These are phyloP conservation scores for Chelonoidis abingdonii DNA, from an alignment of 2,113 vertebrate species.

Conservation along the genomic window DNA sequence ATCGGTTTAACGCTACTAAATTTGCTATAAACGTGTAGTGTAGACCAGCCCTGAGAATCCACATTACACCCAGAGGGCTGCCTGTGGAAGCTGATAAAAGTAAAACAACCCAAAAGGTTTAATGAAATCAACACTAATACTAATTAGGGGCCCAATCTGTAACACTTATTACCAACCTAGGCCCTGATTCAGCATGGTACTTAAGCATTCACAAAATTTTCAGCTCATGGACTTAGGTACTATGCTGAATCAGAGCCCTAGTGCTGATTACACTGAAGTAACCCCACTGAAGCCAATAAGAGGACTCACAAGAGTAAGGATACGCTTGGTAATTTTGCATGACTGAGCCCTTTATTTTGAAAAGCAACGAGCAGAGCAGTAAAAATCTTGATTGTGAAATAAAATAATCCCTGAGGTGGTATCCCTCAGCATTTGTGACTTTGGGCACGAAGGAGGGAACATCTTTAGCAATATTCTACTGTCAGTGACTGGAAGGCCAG, in stretches of 20 bases:
- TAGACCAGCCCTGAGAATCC: not conserved
- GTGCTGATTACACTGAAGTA: not conserved
- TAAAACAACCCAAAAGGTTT: not conserved
- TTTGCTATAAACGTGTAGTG: too few relatives aligned
- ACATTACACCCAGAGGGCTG: not conserved
- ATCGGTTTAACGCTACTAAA: too few relatives aligned
- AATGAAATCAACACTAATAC: not conserved
- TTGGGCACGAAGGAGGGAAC: not conserved
- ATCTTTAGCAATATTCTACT: not conserved
- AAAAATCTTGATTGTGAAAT: not conserved
- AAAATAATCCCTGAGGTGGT: not conserved
- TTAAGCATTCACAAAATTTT: not conserved
- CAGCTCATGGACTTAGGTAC: not conserved
- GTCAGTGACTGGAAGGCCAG: not conserved
- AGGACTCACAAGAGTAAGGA: too few relatives aligned
- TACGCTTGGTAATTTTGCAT: not conserved
- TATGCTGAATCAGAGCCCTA: fast-evolving
- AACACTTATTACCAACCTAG: not conserved
- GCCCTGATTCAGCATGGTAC: not conserved
- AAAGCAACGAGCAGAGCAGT: not conserved
- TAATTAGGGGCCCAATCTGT: not conserved
- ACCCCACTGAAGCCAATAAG: too few relatives aligned
- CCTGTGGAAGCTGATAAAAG: fast-evolving
- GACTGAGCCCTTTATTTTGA: not conserved
- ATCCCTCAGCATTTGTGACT: not conserved